Conservation (phyloP, 2,113 vertebrate genomes). For the Formicarius rufipectus region DNA sequence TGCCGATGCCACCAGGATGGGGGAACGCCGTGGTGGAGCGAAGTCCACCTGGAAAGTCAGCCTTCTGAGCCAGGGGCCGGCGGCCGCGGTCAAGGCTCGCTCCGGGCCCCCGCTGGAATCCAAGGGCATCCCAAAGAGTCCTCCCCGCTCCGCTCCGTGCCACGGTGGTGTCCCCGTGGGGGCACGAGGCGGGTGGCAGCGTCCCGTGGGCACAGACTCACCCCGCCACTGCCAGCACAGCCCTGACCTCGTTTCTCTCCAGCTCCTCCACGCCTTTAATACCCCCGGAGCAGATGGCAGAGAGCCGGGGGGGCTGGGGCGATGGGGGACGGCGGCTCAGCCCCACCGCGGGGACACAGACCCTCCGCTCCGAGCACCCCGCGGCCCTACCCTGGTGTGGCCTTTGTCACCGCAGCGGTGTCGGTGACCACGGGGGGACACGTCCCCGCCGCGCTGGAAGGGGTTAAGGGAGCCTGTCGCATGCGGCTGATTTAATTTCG, state of each 20-base stretch:
- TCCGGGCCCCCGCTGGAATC: accelerated
- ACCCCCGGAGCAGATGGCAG: not conserved
- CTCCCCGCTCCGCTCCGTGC: accelerated
- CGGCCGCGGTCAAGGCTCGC: accelerated
- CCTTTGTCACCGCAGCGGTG: accelerated
- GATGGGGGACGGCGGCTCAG: not conserved
- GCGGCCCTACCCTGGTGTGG: accelerated
- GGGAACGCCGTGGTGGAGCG: accelerated
- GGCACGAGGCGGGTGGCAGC: not conserved
- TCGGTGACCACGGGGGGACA: accelerated
- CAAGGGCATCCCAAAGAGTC: not conserved
- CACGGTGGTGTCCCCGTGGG: accelerated
- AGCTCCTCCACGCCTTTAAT: not conserved
- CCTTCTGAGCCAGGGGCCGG: accelerated
- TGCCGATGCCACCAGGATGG: accelerated
- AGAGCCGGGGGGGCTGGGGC: not conserved
- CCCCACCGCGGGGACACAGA: accelerated
- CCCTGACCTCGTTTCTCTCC: constrained; percentile 23
- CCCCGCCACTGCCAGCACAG: not conserved
- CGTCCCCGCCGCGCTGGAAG: accelerated
- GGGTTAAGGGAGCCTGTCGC: not conserved
- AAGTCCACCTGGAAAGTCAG: accelerated
- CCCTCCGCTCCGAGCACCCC: not conserved
- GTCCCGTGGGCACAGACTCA: accelerated
- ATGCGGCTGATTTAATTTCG: not conserved